Percentiles rank a stretch among this genome's conserved stretches.
Conservation (phyloP, 1,140 invertebrate genomes). For the Cydia amplana region DNA sequence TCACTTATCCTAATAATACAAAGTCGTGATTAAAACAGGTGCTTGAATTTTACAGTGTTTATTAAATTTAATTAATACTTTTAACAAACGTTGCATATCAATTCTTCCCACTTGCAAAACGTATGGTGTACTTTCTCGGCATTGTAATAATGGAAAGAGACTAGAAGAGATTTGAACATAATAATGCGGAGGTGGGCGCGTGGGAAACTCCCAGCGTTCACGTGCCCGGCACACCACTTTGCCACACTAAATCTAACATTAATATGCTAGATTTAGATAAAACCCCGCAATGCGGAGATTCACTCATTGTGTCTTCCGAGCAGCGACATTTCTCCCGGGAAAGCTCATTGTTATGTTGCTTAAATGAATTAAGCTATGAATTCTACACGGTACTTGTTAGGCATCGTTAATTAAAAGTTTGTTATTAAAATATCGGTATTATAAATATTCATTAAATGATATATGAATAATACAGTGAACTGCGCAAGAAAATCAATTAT, state of each 20-base stretch:
- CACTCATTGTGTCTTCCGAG: slow-evolving; percentile 18
- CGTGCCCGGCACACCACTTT: slow-evolving; percentile 63
- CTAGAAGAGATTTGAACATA: slow-evolving; percentile 76
- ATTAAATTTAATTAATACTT: slow-evolving; percentile 20
- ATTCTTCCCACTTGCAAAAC: slow-evolving; percentile 66
- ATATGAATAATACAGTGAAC: slow-evolving; percentile 56
- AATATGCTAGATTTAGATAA: slow-evolving; percentile 71
- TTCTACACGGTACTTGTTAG: slow-evolving; percentile 11
- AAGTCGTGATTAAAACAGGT: neutral
- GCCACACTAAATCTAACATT: slow-evolving; percentile 69
- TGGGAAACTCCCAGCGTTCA: slow-evolving; percentile 78
- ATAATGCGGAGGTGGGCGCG: slow-evolving; percentile 74
- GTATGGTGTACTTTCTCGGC: slow-evolving; percentile 70
- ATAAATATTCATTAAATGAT: slow-evolving; percentile 45
- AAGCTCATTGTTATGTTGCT: slow-evolving; percentile 14
- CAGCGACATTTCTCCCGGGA: slow-evolving; percentile 23
- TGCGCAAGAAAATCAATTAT: slow-evolving; percentile 56
- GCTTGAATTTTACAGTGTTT: slow-evolving; percentile 4
- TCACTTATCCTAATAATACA: neutral
- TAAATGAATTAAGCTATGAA: slow-evolving; percentile 8
- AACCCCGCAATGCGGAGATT: slow-evolving; percentile 34
- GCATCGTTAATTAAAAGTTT: slow-evolving; percentile 20
- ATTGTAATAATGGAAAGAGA: slow-evolving; percentile 74
- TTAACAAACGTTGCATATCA: slow-evolving; percentile 40
- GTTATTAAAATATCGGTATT: slow-evolving; percentile 15